Base-by-base conservation (phyloP, 1,140 invertebrate species). In the Anthonomus grandis region DNA sequence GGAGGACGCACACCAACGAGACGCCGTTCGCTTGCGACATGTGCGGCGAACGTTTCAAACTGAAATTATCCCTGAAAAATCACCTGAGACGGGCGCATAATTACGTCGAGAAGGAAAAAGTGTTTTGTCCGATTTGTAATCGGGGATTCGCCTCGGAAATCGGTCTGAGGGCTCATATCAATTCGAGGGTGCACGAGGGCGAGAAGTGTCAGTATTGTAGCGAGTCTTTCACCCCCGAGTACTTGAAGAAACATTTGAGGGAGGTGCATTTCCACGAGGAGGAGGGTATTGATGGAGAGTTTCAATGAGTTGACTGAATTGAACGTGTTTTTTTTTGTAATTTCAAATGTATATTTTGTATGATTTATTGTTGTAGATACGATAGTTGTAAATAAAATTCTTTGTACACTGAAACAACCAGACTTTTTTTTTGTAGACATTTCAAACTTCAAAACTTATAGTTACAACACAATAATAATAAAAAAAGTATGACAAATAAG, bases 1-100 rank as follows among this genome's bases (percentile, higher is more conserved):
- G 79, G 63, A 57, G 78, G 21, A 77, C 79, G 0, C 79, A 81
- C 52, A 79, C 76, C 15, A 78, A 78, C 59, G 79, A 80, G 44
- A 67, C 77, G 22, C 79, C 78, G 0, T 81, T 74, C 51, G 71
- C 73, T 1, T 81, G 79, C 50, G 70, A 76, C 10, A 67, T 76
- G n/a, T 81, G 79, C 56, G 68, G 76, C 3, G 68, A 79, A 13
- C 50, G 74, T 13, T 81, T 79, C 54, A 81, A 57, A 15, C 25
- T 55, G 19, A 55, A 55, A 46, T 17, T 55, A 38, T 55, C 52
- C 9, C 42, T 55, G 4, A 55, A 55, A 55, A 55, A 55, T 27
- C 52, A 55, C 17, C 31, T 55, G 4, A 34, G 42, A 22, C 19
- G 52, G 21, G 42, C 22, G 6, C 52, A 55, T 18, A 55, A 55